These are phyloP conservation scores for Odontamblyopus lacepedii DNA, from an alignment of 2,797 vertebrate species.

Conservation along the genomic window DNA sequence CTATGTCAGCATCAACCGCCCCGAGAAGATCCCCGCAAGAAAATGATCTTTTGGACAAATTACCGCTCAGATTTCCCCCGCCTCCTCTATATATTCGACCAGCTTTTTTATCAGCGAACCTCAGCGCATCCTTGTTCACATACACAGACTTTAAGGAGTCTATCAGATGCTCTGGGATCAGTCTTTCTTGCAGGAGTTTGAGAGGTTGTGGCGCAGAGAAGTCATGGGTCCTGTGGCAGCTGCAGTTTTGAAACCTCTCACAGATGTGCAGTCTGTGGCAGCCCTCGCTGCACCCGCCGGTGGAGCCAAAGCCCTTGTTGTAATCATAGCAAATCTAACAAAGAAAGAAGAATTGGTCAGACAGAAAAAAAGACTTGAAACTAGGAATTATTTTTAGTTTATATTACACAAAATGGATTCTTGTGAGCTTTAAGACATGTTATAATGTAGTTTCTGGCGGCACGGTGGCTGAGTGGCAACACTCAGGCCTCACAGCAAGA, in stretches of 20 bases:
- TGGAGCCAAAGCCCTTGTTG: slow-evolving; percentile 59
- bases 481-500: too few relatives aligned
- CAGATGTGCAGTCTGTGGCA: slow-evolving; percentile 76
- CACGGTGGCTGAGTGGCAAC: too few relatives aligned
- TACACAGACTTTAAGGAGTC: slow-evolving; percentile 52
- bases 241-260: slow-evolving; percentile 57
- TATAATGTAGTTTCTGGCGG: too few relatives aligned
- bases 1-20: not conserved
- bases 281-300: slow-evolving; percentile 32
- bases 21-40: slow-evolving; percentile 1
- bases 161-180: slow-evolving; percentile 49
- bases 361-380: not conserved
- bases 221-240: slow-evolving; percentile 58
- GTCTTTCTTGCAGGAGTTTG: slow-evolving; percentile 40
- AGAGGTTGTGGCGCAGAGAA: slow-evolving; percentile 64
- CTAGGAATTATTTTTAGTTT: too few relatives aligned
- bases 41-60: not conserved
- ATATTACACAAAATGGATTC: too few relatives aligned
- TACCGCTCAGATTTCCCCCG: not conserved
- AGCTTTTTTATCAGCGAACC: not conserved
- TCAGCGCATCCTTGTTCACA: slow-evolving; percentile 57
- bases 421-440: too few relatives aligned
- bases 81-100: not conserved
- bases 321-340: slow-evolving; percentile 70
- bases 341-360: not conserved